Base-by-base conservation (phyloP, 2,888 invertebrate species). In the Heliconius charithonia region DNA sequence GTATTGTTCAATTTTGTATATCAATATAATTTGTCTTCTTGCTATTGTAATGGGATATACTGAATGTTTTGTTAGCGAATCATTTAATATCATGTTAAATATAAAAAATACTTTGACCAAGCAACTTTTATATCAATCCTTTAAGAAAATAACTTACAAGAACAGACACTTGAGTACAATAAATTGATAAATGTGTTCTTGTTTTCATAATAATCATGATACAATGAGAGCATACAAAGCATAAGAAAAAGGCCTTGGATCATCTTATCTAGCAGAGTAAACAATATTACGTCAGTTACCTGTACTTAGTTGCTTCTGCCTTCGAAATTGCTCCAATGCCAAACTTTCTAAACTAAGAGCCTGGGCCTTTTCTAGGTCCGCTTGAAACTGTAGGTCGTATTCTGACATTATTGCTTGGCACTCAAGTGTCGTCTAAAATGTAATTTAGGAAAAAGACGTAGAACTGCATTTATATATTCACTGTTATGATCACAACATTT, bases 261-360 rank as follows among this genome's bases (percentile, higher is more conserved):
- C 84, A 85, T 85, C 85, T 86, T 85, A 88, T 88, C 87, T 85
- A 75, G 77, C 72, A 83, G 82, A 85, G 89, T 91, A 92, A 92
- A 92, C 89, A 92, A 89, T 86, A 86, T 89, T 89, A 92, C 89
- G 90, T 91, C 89, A 92, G 85, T 91, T 92, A 93, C 95, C 95
- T 92, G 93, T 77, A 85, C 83, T 88, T 81, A 96, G 93, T 83
- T 96, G 94, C 90, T 96, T 97, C 90, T 97, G 96, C 82, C 97
- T 96, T 84, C 96, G 96, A 90, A 97, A 98, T 88, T 97, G 97
- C 87, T 98, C 98, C 83, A 98, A 93, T 65, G 98, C 98, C 84
- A 98, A 95, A 87, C 97, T 97, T 94, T 98, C 98, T 87, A 98
- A 94, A 92, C 98, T 98, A 72, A 98, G 94, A 75, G 98, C 98